These are phyloP conservation scores for Psilopsiagon aurifrons DNA, from an alignment of 2,113 vertebrate species.

Conservation along the genomic window DNA sequence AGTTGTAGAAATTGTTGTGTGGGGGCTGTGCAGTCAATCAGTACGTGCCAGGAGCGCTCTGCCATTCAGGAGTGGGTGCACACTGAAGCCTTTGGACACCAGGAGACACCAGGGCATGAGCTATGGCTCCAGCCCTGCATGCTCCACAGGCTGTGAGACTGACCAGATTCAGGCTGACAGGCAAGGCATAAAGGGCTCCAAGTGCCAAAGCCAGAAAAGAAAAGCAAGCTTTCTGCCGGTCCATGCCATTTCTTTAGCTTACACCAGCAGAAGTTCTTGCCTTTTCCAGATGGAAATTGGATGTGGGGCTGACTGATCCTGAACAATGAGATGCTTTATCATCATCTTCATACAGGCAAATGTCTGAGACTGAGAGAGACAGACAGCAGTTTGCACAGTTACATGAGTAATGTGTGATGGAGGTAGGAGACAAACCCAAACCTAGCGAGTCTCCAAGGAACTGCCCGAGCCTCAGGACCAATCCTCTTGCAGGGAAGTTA, in stretches of 20 bases:
- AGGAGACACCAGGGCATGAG: fast-evolving
- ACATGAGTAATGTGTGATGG: fast-evolving
- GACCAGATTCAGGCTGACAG: not conserved
- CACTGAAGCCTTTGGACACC: not conserved
- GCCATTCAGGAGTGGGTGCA: fast-evolving
- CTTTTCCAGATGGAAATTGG: not conserved
- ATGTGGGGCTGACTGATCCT: not conserved
- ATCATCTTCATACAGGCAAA: not conserved
- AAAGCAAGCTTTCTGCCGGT: not conserved
- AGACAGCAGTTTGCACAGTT: not conserved
- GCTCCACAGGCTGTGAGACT: not conserved
- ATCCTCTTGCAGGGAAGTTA: not conserved
- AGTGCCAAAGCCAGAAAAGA: not conserved
- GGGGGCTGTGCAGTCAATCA: not conserved
- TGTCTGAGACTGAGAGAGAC: not conserved
- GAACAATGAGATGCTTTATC: not conserved
- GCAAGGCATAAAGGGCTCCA: fast-evolving
- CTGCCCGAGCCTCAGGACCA: not conserved
- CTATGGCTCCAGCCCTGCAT: not conserved
- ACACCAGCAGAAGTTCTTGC: not conserved
- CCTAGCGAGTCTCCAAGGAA: fast-evolving
- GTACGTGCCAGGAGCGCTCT: not conserved
- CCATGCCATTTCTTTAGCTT: not conserved
- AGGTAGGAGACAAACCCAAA: not conserved
- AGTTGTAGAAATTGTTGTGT: not conserved